phyloP scores from a whole-genome alignment of 2,797 vertebrate genomes.

The Scolopax rusticola region DNA sequence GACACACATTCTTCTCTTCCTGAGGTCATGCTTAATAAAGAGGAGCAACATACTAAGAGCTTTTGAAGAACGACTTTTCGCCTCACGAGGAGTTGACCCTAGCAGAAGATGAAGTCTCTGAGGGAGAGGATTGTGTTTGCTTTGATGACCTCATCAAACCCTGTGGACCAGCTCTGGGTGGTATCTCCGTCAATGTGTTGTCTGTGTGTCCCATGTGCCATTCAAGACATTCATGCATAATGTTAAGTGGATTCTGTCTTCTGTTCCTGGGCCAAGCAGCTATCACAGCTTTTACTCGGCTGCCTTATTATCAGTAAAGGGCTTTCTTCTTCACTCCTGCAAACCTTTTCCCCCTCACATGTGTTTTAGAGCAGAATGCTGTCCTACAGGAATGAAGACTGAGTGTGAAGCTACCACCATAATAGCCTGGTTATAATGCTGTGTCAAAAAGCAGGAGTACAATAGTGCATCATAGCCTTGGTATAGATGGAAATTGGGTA shows the following conservation, averaged over 20 bases:
- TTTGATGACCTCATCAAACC: background rate
- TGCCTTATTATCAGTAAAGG: background rate
- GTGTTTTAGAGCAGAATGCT: background rate
- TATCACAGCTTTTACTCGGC: background rate
- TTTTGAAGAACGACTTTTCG: background rate
- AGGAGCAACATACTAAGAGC: background rate
- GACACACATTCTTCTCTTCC: background rate
- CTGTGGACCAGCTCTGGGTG: background rate
- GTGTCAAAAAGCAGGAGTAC: background rate
- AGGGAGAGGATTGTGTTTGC: background rate
- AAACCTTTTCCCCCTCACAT: background rate
- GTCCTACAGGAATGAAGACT: background rate
- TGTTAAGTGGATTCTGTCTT: background rate
- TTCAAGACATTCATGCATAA: background rate
- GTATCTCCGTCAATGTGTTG: fast-evolving
- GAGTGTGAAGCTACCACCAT: background rate
- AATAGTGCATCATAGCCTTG: background rate
- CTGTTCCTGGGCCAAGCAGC: background rate
- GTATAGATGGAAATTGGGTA: background rate
- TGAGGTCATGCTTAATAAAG: background rate
- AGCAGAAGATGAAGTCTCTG: background rate
- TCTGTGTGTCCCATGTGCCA: background rate
- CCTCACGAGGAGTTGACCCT: background rate
- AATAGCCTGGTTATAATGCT: background rate
- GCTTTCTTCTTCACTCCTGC: background rate